phyloP scores from a whole-genome alignment of 2,113 vertebrate genomes.

The Hemiscyllium ocellatum region DNA sequence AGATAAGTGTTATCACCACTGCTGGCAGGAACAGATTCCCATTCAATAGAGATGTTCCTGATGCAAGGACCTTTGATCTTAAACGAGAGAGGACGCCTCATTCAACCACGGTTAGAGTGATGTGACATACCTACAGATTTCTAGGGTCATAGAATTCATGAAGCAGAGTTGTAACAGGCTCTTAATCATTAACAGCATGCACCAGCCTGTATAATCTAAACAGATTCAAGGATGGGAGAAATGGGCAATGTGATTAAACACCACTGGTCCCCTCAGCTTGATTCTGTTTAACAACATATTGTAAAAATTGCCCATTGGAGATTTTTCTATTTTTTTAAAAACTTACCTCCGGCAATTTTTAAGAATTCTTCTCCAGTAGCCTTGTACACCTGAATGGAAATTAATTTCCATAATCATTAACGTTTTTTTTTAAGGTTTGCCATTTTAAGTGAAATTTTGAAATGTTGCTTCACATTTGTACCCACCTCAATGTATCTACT shows the following conservation, averaged over 20 bases:
- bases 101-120: not conserved
- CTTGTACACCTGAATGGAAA: conserved; percentile 77
- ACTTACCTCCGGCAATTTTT: conserved; percentile 95
- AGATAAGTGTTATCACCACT: not conserved
- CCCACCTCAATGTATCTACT: conserved; percentile 89
- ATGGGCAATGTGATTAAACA: not conserved
- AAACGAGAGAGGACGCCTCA: not conserved
- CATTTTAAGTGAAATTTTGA: not conserved
- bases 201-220: not conserved
- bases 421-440: not conserved
- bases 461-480: not conserved
- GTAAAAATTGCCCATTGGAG: not conserved
- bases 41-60: not conserved
- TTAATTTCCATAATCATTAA: conserved; percentile 30
- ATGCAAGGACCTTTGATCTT: not conserved
- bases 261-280: not conserved
- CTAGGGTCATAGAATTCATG: not conserved
- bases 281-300: not conserved
- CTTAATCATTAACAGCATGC: not conserved
- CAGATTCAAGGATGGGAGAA: not conserved
- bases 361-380: conserved; percentile 91
- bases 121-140: not conserved
- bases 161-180: not conserved
- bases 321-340: conserved; percentile 37
- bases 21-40: not conserved